Base-by-base conservation (phyloP, 2,888 invertebrate species). In the Drosophila ezoana region DNA sequence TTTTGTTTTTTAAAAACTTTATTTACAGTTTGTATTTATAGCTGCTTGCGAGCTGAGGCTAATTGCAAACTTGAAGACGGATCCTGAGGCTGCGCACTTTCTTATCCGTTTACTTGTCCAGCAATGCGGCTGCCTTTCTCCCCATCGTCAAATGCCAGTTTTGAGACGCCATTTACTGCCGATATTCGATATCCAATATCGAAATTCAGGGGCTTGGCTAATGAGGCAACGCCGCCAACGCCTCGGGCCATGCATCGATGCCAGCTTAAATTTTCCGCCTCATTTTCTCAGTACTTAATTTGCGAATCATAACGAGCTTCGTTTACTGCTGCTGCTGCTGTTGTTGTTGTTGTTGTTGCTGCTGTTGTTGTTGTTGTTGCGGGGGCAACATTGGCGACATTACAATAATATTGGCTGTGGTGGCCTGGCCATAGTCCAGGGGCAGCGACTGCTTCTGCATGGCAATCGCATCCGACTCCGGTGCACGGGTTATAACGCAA, bases 401-500 rank as follows among this genome's bases (percentile, higher is more conserved):
- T n/a, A 91, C 87, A 68, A 90, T 91, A 20, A 90, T 89, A 72
- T 90, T 90, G 52, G 90, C 71, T 54, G 88, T 68, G 45, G 72
- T 52, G 28, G 62, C 62, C 44, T 84, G 81, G 53, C 88, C 87
- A 65, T 84, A 84, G 32, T 89, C 85, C 60, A 89, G 68, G 13
- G 83, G 74, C 59, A 68, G 28, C 49, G 53, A 6, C 45, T 69
- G 69, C 75, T 85, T 85, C 65, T 87, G 87, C 85, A 87, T 87
- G 56, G 79, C 72, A 72, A 79, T 82, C 52, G 86, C 75, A 79
- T 86, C 80, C 74, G 89, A 72, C 70, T 90, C 90, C 44, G 90
- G 77, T 53, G 79, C 88, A 41, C 91, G 84, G 28, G 91, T 89
- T 54, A 90, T 91, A 69, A 90, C 91, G 75, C 90, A 90, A 79